Evolutionary conservation across 1,140 invertebrate genomes (phyloP).

Genomic region (Drosophila tristis): DNA sequence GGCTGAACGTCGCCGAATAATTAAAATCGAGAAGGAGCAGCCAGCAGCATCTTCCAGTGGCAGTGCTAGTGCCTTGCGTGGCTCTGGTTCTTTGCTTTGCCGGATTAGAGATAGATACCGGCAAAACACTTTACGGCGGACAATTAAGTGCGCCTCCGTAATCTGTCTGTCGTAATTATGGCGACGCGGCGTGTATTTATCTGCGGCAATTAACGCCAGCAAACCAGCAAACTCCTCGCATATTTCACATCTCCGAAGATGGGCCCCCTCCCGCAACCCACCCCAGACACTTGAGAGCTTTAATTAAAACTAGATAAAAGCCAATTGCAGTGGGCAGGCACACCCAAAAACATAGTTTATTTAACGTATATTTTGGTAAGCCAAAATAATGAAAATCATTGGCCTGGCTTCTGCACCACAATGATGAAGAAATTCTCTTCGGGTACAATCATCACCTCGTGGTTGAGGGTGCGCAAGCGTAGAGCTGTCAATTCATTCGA

Average conservation of each 20-base stretch:
- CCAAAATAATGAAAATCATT: not conserved
- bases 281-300: conserved; percentile 24
- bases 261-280: not conserved
- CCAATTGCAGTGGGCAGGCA: conserved; percentile 3
- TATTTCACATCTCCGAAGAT: conserved; percentile 70
- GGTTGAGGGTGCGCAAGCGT: conserved; percentile 94
- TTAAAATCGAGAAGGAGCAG: conserved; percentile 65
- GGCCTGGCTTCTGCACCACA: conserved; percentile 88
- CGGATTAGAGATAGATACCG: conserved; percentile 64
- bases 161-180: conserved; percentile 81
- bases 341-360: not conserved
- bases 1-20: conserved; percentile 65
- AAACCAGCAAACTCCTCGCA: conserved; percentile 34
- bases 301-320: conserved; percentile 22
- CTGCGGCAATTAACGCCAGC: conserved; percentile 70
- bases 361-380: not conserved
- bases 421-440: conserved; percentile 90
- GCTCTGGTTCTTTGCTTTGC: conserved; percentile 5
- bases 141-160: conserved; percentile 72
- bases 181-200: conserved; percentile 73
- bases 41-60: conserved; percentile 28
- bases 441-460: conserved; percentile 96
- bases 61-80: conserved; percentile 9
- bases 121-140: conserved; percentile 64
- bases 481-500: conserved; percentile 92